These are phyloP conservation scores for Heterotilapia buettikoferi DNA, from an alignment of 2,113 vertebrate species.

Conservation along the genomic window DNA sequence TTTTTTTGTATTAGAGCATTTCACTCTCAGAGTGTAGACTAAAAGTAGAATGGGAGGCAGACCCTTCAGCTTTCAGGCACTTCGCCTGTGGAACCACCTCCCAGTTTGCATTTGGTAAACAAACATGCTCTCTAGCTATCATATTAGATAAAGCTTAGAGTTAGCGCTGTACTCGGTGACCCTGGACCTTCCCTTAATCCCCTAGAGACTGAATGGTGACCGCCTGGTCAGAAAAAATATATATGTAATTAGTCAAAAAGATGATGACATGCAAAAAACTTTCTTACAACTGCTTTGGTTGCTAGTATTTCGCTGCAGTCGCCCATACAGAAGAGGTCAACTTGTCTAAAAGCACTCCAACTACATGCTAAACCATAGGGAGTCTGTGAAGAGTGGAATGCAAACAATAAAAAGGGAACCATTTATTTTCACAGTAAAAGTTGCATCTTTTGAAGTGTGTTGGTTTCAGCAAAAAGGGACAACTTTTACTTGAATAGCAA, in stretches of 20 bases:
- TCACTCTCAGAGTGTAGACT: not conserved
- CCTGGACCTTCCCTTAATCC: not conserved
- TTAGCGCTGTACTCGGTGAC: not conserved
- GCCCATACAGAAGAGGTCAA: not conserved
- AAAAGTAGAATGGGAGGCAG: not conserved
- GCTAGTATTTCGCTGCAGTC: not conserved
- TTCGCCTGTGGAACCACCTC: not conserved
- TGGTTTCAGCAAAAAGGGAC: not conserved
- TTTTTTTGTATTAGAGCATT: not conserved
- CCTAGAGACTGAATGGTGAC: not conserved
- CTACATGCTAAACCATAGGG: not conserved
- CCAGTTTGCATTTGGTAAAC: not conserved
- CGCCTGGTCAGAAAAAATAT: not conserved
- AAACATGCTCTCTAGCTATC: not conserved
- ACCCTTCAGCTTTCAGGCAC: not conserved
- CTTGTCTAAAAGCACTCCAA: not conserved
- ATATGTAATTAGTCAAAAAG: not conserved
- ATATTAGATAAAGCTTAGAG: not conserved
- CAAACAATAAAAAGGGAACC: not conserved
- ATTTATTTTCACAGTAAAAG: not conserved
- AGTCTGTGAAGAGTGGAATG: not conserved
- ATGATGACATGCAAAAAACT: not conserved
- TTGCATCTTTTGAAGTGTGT: not conserved
- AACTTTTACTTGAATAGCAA: not conserved
- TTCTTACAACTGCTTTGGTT: not conserved